Evolutionary conservation across 1,140 invertebrate genomes (phyloP), one percentile per base, ranked within the genome.

Genomic region (Drosophila subobscura): DNA sequence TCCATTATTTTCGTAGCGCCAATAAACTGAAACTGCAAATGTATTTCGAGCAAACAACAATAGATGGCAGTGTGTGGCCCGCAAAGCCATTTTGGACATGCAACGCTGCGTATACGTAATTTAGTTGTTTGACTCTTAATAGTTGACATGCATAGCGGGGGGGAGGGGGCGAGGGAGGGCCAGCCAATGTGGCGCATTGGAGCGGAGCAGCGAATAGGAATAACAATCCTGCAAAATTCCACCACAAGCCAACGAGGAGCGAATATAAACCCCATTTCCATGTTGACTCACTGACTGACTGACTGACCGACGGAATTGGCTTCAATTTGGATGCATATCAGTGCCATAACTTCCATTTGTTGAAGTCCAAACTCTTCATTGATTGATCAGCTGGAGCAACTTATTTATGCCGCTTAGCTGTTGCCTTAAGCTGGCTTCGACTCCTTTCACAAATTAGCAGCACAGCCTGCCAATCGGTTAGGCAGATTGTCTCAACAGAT

Each of bases 11-110:
- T 79, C 52, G 59, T 41, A 77, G 63, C 59, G 72, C 57, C 79
- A 79, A 83, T 83, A 84, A 83, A 83, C 29, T 60, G 75, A 67
- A 83, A 83, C 75, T 78, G 79, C 79, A 83, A 84, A 83, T 72
- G 67, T 72, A 61, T 63, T 75, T 79, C 47, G 63, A 79, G 40
- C 67, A 58, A 56, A 72, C 42, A 20, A 20, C 16, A 20, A 20
- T 20, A 20, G 16, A 20, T 20, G 16, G 16, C 16, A 20, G 16
- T 20, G 16, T 20, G 16, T 20, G 16, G 16, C 16, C 16, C 47
- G 41, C 46, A 65, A 55, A 37, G 8, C 46, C 22, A 44, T 57
- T 52, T 50, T 50, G 52, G 68, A 70, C 77, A 71, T 74, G 67
- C 55, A 73, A 77, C 68, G 60, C 53, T 84, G 75, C 75, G 71